Conservation (phyloP, 2,797 vertebrate genomes). For the Rhabdomys pumilio region DNA sequence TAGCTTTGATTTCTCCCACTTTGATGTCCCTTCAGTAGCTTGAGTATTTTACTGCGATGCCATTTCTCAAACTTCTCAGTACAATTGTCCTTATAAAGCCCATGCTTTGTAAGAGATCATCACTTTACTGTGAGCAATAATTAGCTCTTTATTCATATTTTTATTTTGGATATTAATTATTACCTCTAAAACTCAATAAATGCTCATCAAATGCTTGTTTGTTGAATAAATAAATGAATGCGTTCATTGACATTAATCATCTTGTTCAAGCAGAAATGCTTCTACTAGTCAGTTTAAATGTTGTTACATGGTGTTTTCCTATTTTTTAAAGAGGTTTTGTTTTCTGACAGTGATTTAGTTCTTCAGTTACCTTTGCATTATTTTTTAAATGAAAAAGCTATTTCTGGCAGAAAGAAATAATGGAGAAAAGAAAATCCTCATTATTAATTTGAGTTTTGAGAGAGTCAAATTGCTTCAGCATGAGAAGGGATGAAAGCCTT, state of each 20-base stretch:
- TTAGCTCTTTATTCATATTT: constrained; percentile 13
- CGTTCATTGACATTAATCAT: neutral
- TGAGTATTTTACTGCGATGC: neutral
- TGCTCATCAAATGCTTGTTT: constrained; percentile 53
- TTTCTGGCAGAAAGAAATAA: constrained; percentile 71
- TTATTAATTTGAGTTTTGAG: constrained; percentile 68
- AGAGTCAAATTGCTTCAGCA: constrained; percentile 64
- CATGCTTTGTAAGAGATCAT: neutral
- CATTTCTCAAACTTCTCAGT: neutral
- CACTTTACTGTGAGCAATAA: constrained; percentile 4
- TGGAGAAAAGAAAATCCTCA: constrained; percentile 45
- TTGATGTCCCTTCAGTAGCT: neutral
- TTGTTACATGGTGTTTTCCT: constrained; percentile 1
- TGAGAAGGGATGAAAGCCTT: neutral
- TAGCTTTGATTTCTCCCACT: neutral
- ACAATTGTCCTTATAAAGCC: neutral
- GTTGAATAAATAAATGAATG: constrained; percentile 38
- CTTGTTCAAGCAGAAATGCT: constrained; percentile 35
- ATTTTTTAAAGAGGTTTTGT: constrained; percentile 45
- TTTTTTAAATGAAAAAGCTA: constrained; percentile 64
- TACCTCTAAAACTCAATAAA: neutral
- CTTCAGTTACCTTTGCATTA: constrained; percentile 62
- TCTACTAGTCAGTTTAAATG: constrained; percentile 1
- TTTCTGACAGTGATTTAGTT: constrained; percentile 74
- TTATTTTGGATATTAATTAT: constrained; percentile 12